A percentile compares a stretch with the other conserved stretches of the same genome.
These are phyloP conservation scores for Ceratothoa steindachneri DNA, from an alignment of 2,888 invertebrate genomes.

Conservation along the genomic window DNA sequence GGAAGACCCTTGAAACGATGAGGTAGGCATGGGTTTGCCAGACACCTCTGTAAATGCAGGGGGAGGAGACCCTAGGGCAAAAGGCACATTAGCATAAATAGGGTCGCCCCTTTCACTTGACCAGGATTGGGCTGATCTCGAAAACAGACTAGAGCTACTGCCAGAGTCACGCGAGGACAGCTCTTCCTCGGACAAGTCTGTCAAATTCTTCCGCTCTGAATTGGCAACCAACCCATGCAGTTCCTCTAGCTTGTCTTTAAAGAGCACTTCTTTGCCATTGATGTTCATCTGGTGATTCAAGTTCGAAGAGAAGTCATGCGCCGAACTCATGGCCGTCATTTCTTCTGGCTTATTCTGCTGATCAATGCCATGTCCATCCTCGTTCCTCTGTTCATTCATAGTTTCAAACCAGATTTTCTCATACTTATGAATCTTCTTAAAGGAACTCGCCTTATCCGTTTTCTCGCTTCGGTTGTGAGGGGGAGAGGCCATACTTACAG, in stretches of 20 bases:
- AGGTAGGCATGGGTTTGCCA: conserved; percentile 10
- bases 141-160: conserved; percentile 25
- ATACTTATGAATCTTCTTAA: conserved; percentile 31
- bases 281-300: conserved; percentile 21
- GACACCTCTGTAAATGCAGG: conserved; percentile 4
- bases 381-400: conserved; percentile 5
- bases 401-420: conserved; percentile 47
- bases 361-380: neutral
- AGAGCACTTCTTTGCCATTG: conserved; percentile 29
- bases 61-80: neutral
- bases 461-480: conserved; percentile 12
- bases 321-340: neutral
- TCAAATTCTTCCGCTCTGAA: conserved; percentile 22
- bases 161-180: conserved; percentile 24
- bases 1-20: conserved; percentile 18
- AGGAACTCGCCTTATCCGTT: neutral
- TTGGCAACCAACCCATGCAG: conserved; percentile 27
- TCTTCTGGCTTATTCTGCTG: conserved; percentile 6
- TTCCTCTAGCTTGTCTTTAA: conserved; percentile 37
- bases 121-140: conserved; percentile 20
- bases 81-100: conserved; percentile 27
- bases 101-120: conserved; percentile 22
- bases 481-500: conserved; percentile 29
- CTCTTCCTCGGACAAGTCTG: conserved; percentile 21
- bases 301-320: conserved; percentile 21